Base-by-base conservation (phyloP, 2,888 invertebrate genomes). In the Pimpla rufipes region DNA sequence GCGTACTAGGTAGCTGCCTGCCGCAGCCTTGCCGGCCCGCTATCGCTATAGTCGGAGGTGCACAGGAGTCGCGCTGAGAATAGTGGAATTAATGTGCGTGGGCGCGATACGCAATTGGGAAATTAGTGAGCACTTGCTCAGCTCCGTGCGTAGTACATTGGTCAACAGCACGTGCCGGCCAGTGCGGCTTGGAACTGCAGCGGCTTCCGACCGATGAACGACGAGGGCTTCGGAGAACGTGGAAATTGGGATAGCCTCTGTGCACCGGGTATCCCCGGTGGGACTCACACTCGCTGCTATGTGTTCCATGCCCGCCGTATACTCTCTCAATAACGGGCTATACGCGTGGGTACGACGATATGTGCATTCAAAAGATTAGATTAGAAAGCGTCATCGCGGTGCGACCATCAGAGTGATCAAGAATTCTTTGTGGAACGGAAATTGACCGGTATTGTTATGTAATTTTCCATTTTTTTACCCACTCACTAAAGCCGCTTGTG, bases 41-140 rank as follows among this genome's bases (percentile, higher is more conserved):
- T 35, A 35, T 35, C 35, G 7, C 57, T 59, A 35, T 35, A 35
- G n/a, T n/a, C 35, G 29, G 6, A 21, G 21, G 18, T 42, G 42
- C 18, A 64, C 64, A 21, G 42, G 40, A 42, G 13, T 21, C 3
- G 64, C 21, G 64, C 42, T 42, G 42, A 42, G 64, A 57, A 35
- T 10, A 50, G 64, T 52, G 7, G 50, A 64, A 74, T 74, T 64
- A 47, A 64, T 62, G 50, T 35, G 50, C 40, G 74, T 52, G 52
- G 64, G 62, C 40, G 74, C 50, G 74, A 23, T 64, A 74, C 50
- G 74, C 40, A 74, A 74, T 74, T 74, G 74, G 40, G 18, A 52
- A 74, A 74, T 74, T 74, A 64, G 50, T 18, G 52, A 50, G 10
- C 37, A 50, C 37, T 50, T 18, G 37, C 35, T 74, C 64, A 18